Evolutionary conservation across 2,888 invertebrate genomes (phyloP).

Genomic region (Meteorus cinctellus): DNA sequence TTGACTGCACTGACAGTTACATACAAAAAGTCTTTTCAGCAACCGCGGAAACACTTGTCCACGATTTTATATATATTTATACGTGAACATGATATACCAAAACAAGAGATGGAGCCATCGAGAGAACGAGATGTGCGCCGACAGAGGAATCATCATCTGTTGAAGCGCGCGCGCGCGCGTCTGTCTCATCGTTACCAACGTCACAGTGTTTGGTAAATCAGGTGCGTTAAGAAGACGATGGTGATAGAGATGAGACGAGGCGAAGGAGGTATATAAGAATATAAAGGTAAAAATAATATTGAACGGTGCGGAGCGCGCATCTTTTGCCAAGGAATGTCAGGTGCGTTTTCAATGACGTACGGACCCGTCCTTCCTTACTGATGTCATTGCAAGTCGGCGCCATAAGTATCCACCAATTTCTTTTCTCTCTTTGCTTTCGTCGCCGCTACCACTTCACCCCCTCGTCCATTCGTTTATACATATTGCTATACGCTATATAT

Average conservation of each 20-base stretch:
- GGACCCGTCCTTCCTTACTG: slow-evolving; percentile 66
- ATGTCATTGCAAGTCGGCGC: slow-evolving; percentile 67
- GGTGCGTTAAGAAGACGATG: slow-evolving; percentile 9
- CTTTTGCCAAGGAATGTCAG: slow-evolving; percentile 57
- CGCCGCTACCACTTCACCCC: neutral
- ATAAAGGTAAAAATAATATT: slow-evolving; percentile 54
- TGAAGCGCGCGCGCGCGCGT: slow-evolving; percentile 5
- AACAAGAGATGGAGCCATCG: slow-evolving; percentile 50
- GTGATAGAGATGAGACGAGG: slow-evolving; percentile 23
- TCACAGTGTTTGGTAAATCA: slow-evolving; percentile 18
- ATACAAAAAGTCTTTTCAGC: slow-evolving; percentile 26
- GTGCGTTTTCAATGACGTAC: slow-evolving; percentile 64
- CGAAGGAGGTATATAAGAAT: slow-evolving; percentile 19
- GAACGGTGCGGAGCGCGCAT: slow-evolving; percentile 59
- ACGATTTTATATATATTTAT: slow-evolving; percentile 24
- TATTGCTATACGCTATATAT: neutral
- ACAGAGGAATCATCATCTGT: slow-evolving; percentile 36
- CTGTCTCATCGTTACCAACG: slow-evolving; percentile 13
- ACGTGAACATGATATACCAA: slow-evolving; percentile 25
- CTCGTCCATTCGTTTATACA: neutral
- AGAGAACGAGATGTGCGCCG: slow-evolving; percentile 22
- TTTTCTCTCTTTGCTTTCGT: slow-evolving; percentile 24
- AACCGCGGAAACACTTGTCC: slow-evolving; percentile 34
- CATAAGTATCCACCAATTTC: slow-evolving; percentile 57
- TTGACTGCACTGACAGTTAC: slow-evolving; percentile 11